phyloP scores from a whole-genome alignment of 2,888 invertebrate genomes.

The Conomelus anceps region DNA sequence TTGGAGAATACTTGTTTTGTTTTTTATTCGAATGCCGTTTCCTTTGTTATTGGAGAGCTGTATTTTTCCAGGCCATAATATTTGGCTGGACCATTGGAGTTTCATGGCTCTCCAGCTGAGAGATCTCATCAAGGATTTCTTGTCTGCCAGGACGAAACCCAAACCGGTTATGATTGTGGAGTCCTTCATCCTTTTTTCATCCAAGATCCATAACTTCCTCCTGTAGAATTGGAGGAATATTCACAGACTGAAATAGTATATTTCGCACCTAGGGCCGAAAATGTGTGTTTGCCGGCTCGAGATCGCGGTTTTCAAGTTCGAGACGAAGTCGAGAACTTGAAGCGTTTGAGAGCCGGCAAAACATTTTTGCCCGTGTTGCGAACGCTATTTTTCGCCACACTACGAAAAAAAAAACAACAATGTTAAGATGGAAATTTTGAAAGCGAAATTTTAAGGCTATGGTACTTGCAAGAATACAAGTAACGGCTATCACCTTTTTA shows the following conservation, averaged over 20 bases:
- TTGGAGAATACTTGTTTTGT: neutral
- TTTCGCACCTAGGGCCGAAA: neutral
- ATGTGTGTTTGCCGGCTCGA: too few relatives aligned
- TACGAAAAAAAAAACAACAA: too few relatives aligned
- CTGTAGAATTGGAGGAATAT: neutral
- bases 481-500: too few relatives aligned
- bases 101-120: neutral
- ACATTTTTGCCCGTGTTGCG: too few relatives aligned
- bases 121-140: neutral
- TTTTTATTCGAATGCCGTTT: neutral
- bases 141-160: neutral
- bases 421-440: too few relatives aligned
- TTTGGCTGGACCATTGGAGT: neutral
- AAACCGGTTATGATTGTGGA: neutral
- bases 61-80: neutral
- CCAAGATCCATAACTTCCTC: neutral
- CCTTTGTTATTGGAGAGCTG: neutral
- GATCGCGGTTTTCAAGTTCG: too few relatives aligned
- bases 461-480: too few relatives aligned
- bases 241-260: neutral
- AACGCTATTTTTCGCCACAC: too few relatives aligned
- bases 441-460: too few relatives aligned
- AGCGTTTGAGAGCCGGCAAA: too few relatives aligned
- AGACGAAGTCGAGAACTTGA: too few relatives aligned
- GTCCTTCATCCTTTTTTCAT: neutral